These are phyloP conservation scores for Taurulus bubalis DNA, from an alignment of 2,113 vertebrate genomes.

Conservation along the genomic window DNA sequence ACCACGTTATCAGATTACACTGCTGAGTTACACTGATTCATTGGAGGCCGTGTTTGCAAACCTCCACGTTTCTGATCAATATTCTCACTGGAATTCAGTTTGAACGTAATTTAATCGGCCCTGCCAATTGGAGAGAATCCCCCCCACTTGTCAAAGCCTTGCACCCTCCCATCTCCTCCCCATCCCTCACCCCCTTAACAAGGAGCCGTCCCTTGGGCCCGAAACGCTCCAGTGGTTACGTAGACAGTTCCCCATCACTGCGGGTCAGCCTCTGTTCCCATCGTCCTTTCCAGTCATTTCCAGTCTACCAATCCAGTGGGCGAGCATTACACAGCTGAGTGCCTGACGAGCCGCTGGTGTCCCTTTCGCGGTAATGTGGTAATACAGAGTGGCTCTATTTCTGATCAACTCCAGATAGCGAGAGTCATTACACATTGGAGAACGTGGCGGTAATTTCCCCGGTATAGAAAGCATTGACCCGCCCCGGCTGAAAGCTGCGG, in stretches of 20 bases:
- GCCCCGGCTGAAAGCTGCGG: slow-evolving; percentile 30
- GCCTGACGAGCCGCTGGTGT: slow-evolving; percentile 40
- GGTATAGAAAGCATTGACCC: slow-evolving; percentile 9
- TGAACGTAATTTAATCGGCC: neutral
- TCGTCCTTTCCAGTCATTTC: slow-evolving; percentile 33
- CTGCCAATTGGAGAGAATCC: neutral
- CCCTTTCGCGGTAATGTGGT: slow-evolving; percentile 41
- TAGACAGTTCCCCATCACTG: slow-evolving; percentile 6
- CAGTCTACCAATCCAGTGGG: slow-evolving; percentile 21
- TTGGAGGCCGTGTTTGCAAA: neutral
- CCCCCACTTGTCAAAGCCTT: slow-evolving; percentile 18
- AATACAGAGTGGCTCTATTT: slow-evolving; percentile 46
- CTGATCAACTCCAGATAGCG: slow-evolving; percentile 42
- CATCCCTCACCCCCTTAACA: slow-evolving; percentile 37
- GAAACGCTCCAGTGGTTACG: slow-evolving; percentile 35
- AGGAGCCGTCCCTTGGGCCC: slow-evolving; percentile 38
- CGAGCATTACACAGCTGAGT: slow-evolving; percentile 45
- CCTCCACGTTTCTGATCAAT: neutral
- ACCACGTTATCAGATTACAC: neutral
- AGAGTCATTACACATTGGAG: slow-evolving; percentile 34
- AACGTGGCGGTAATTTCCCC: slow-evolving; percentile 37
- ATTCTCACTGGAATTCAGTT: neutral
- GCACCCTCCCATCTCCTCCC: neutral
- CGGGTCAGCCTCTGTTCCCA: slow-evolving; percentile 28
- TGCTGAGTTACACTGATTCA: neutral